Base-by-base conservation (phyloP, 1,140 invertebrate genomes). In the Nixonia krombeini region DNA sequence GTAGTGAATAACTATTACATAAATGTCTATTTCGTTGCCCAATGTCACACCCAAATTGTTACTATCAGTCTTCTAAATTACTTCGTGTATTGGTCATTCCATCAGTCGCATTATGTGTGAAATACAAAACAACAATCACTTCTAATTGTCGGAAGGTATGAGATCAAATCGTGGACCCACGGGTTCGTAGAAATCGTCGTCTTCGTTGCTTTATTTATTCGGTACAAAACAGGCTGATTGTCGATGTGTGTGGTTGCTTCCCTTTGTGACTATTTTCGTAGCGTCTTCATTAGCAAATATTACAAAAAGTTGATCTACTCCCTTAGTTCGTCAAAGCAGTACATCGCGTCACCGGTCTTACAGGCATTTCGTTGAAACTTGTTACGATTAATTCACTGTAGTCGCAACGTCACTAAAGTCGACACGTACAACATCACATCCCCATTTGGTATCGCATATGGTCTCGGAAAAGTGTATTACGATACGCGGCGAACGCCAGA, bases 401-500 rank as follows among this genome's bases (percentile, higher is more conserved):
- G 53, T 41, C 15, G 46, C 46, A 37, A 56, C 12, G 15, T 31
- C 41, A 63, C 17, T 51, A 59, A 40, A 61, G 57, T 15, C 33
- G 58, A 67, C 55, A 49, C 47, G 28, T 31, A 49, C 55, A 49
- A 40, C 58, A 49, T 41, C 49, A 35, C 56, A 55, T 65, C 59
- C 29, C 50, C 67, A 68, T 59, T 71, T 63, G 65, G 62, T 66
- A 64, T 65, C 59, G 58, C 47, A 59, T 63, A 56, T 64, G 51
- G 58, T 58, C 63, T 68, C 75, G 63, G 70, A 78, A 78, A 78
- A 75, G 76, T 77, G 72, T 79, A 75, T 78, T 72, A 73, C 76
- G 79, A 81, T 78, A 74, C 79, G 75, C 78, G 80, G 72, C 81
- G 74, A 81, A 80, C 78, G 80, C 80, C 80, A 82, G 83, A 83